phyloP scores from a whole-genome alignment of 2,888 invertebrate species.

The Eustalomyia histrio region DNA sequence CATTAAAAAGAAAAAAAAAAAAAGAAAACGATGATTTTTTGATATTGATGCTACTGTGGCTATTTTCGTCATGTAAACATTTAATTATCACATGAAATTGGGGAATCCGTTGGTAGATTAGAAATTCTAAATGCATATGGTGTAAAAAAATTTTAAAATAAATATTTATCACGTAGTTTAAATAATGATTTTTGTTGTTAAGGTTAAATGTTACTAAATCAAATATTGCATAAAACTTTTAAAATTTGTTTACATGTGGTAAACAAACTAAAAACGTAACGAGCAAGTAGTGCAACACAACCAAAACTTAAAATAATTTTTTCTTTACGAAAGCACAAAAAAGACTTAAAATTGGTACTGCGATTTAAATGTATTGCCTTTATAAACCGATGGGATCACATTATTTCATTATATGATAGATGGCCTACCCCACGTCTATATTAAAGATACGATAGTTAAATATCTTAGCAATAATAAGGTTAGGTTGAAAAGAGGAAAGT shows the following conservation, averaged over 20 bases:
- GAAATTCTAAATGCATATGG: neutral
- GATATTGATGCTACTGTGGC: neutral
- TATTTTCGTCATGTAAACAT: neutral
- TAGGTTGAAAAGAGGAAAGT: too few relatives aligned
- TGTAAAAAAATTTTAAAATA: neutral
- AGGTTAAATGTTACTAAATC: slow-evolving; percentile 12
- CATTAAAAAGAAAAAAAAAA: too few relatives aligned
- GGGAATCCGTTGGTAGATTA: neutral
- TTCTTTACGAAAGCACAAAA: neutral
- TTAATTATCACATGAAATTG: slow-evolving; percentile 7
- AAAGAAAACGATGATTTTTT: too few relatives aligned
- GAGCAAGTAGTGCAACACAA: slow-evolving; percentile 5
- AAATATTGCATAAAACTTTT: slow-evolving; percentile 17
- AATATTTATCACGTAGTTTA: neutral
- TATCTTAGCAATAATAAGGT: too few relatives aligned
- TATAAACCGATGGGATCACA: too few relatives aligned
- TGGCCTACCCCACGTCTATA: too few relatives aligned
- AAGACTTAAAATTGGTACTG: neutral
- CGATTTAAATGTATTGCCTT: neutral
- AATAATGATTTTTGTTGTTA: slow-evolving; percentile 14
- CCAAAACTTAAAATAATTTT: neutral
- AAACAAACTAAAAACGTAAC: slow-evolving; percentile 41
- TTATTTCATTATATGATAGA: too few relatives aligned
- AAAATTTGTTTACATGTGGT: slow-evolving; percentile 34
- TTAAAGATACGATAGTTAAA: too few relatives aligned